These are phyloP conservation scores for Cosmorhoe ocellata DNA, from an alignment of 2,888 invertebrate genomes.

Conservation along the genomic window DNA sequence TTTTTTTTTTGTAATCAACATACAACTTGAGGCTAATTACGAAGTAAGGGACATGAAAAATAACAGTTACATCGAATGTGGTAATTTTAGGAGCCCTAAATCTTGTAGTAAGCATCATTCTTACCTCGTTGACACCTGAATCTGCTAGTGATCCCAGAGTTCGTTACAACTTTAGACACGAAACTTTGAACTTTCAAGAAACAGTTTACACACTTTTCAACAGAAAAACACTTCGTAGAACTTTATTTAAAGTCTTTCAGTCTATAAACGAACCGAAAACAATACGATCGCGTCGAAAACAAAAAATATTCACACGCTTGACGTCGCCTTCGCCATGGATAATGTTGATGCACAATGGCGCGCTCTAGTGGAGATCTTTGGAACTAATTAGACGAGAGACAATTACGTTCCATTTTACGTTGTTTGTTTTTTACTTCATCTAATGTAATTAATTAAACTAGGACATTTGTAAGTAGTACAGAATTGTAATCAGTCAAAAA, in stretches of 20 bases:
- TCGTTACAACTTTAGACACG: constrained; percentile 77
- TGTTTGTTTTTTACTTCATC: too few species aligned
- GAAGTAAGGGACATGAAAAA: constrained; percentile 37
- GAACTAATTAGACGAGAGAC: constrained; percentile 31
- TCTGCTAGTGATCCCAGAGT: constrained; percentile 75
- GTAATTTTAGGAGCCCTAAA: constrained; percentile 67
- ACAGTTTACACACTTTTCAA: constrained; percentile 55
- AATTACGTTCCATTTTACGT: constrained; percentile 44
- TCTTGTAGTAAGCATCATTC: constrained; percentile 69
- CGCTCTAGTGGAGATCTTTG: constrained; percentile 44
- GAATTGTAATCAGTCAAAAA: too few species aligned
- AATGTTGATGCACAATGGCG: constrained; percentile 68
- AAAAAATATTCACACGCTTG: constrained; percentile 74
- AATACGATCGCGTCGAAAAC: constrained; percentile 72
- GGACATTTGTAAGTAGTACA: too few species aligned
- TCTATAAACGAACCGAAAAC: constrained; percentile 69
- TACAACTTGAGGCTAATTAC: constrained; percentile 43
- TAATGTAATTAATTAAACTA: too few species aligned
- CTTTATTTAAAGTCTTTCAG: constrained; percentile 62
- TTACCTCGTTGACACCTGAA: constrained; percentile 83
- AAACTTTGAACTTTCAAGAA: constrained; percentile 68
- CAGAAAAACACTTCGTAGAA: constrained; percentile 56
- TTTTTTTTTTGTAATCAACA: constrained; percentile 38
- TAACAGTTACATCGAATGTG: constrained; percentile 46
- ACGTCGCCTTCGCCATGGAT: constrained; percentile 77